Conservation (phyloP, 1,140 invertebrate genomes). For the Drosophila repletoides region DNA sequence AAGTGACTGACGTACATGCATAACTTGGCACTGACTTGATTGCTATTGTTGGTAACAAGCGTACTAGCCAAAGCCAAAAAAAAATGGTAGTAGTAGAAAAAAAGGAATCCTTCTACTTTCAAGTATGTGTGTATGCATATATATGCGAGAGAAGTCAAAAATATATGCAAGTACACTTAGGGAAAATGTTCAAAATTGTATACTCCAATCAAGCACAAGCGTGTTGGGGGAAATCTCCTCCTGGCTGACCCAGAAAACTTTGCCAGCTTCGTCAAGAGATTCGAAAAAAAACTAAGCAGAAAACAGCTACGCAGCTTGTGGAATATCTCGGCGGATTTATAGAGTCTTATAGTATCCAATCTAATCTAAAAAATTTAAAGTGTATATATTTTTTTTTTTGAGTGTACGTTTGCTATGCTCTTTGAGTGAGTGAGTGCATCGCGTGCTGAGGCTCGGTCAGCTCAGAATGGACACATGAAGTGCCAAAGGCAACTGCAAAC, state of each 20-base stretch:
- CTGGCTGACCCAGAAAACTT: no score
- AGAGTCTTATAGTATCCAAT: no score
- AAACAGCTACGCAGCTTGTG: no score
- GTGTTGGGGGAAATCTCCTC: no score
- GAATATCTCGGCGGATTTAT: no score
- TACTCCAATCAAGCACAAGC: no score
- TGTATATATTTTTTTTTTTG: background rate
- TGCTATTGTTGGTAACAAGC: background rate
- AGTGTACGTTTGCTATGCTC: background rate
- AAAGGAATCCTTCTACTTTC: background rate
- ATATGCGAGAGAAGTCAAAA: background rate
- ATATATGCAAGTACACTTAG: no score
- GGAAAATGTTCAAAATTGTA: no score
- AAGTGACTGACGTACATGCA: background rate
- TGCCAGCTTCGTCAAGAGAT: no score
- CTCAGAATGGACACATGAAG: conserved; percentile 53
- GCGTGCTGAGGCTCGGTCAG: conserved; percentile 26
- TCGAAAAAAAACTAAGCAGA: no score
- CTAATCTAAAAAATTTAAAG: no score
- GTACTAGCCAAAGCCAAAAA: background rate
- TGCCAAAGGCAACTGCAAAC: conserved; percentile 41
- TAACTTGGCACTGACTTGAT: background rate
- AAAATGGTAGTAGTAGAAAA: no score
- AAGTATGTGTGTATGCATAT: background rate
- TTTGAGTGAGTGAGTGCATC: conserved; percentile 14